Percentiles rank a stretch among this genome's conserved stretches.
These are phyloP conservation scores for Mnemiopsis leidyi DNA, from an alignment of 37 sponge, comb jelly and placozoan species.

Conservation along the genomic window DNA sequence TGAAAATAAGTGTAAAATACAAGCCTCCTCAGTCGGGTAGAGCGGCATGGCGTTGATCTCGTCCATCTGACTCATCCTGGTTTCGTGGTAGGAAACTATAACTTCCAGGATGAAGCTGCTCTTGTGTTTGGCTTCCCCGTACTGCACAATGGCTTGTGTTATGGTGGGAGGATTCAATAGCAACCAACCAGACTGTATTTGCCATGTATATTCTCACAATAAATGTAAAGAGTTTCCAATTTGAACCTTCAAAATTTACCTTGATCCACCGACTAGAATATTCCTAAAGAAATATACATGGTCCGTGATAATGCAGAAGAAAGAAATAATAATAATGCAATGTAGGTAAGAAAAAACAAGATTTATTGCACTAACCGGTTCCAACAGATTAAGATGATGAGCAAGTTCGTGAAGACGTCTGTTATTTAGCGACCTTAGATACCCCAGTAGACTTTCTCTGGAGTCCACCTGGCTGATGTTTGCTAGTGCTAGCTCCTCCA, in stretches of 20 bases:
- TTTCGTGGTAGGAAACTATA: conserved; percentile 74
- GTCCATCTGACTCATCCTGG: conserved; percentile 85
- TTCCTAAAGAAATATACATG: not conserved
- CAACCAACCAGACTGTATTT: no score
- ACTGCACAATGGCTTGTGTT: no score
- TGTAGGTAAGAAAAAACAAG: no score
- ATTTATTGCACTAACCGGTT: not conserved
- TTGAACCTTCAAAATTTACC: not conserved
- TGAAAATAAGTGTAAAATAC: no score
- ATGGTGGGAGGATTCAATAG: no score
- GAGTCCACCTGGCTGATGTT: conserved; percentile 90
- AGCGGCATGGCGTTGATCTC: conserved; percentile 86
- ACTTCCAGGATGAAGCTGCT: conserved; percentile 51
- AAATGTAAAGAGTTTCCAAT: no score
- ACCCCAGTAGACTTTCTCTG: conserved; percentile 71
- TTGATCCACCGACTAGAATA: not conserved
- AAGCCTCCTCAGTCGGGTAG: conserved; percentile 93
- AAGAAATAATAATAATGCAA: no score
- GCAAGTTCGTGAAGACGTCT: conserved; percentile 55
- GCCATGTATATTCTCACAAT: no score
- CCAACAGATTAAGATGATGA: conserved; percentile 23
- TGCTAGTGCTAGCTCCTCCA: conserved; percentile 81
- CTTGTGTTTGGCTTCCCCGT: conserved; percentile 24
- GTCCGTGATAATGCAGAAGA: not conserved
- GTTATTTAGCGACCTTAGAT: conserved; percentile 63